Percentiles rank a stretch among this genome's conserved stretches.
Conservation (phyloP, 1,140 invertebrate genomes). For the Drosophila lacteicornis region DNA sequence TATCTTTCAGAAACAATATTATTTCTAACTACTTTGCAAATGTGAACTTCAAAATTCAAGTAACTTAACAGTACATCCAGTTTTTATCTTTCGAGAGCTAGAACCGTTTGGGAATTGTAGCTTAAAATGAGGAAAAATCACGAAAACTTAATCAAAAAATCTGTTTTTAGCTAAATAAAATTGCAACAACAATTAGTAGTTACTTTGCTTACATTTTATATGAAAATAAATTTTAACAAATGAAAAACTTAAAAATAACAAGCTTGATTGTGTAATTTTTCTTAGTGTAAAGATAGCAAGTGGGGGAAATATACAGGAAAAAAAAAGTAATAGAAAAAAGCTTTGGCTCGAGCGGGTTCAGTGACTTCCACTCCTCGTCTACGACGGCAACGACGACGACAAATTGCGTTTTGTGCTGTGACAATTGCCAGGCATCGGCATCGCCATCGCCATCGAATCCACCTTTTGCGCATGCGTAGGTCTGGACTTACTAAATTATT, state of each 20-base stretch:
- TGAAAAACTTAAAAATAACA: too few relatives aligned
- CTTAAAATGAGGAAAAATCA: too few relatives aligned
- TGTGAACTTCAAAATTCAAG: too few relatives aligned
- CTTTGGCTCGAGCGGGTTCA: conserved; percentile 60
- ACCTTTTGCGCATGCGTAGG: conserved; percentile 75
- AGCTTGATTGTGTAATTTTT: not conserved
- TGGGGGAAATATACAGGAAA: conserved; percentile 2
- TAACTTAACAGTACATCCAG: too few relatives aligned
- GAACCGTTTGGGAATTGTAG: too few relatives aligned
- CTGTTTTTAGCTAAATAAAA: too few relatives aligned
- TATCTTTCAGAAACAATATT: too few relatives aligned
- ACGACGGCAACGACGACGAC: conserved; percentile 35
- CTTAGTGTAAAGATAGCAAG: conserved; percentile 13
- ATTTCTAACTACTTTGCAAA: too few relatives aligned
- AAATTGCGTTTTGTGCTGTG: conserved; percentile 64
- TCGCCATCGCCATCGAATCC: conserved; percentile 18
- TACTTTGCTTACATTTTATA: not conserved
- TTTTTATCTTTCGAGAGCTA: too few relatives aligned
- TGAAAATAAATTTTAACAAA: too few relatives aligned
- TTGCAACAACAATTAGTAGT: too few relatives aligned
- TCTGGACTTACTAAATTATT: conserved; percentile 81
- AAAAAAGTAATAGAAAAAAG: conserved; percentile 45
- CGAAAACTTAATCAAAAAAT: too few relatives aligned
- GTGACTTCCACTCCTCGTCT: conserved; percentile 60
- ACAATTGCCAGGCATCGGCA: conserved; percentile 75